Evolutionary conservation across 2,888 invertebrate species (phyloP).

Genomic region (Strigamia maritima): DNA sequence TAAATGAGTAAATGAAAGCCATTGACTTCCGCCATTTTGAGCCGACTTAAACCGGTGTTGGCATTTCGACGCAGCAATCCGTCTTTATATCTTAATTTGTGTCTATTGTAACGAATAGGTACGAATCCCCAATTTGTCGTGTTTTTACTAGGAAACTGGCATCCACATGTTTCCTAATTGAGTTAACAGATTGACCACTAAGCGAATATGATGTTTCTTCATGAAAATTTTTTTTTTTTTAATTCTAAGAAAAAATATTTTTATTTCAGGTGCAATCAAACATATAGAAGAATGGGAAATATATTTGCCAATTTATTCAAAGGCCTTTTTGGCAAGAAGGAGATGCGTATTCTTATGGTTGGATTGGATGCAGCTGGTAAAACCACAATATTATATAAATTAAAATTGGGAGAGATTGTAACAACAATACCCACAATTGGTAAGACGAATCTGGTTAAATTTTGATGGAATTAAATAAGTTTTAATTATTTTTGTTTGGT

Average conservation of each 20-base stretch:
- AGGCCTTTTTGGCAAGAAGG: constrained; percentile 99
- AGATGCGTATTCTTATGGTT: constrained; percentile 99
- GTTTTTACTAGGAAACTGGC: background rate
- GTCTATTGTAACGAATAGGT: background rate
- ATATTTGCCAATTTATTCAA: constrained; percentile 96
- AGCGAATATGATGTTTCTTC: no score
- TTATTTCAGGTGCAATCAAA: background rate
- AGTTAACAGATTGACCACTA: background rate
- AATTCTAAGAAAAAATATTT: no score
- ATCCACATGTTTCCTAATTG: background rate
- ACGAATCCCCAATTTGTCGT: background rate
- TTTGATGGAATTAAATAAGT: background rate
- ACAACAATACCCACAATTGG: constrained; percentile 99
- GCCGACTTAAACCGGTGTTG: background rate
- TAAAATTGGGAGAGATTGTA: constrained; percentile 99
- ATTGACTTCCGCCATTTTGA: constrained; percentile 34
- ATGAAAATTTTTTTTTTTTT: background rate
- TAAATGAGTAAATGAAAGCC: background rate
- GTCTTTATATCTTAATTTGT: background rate
- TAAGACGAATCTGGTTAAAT: constrained; percentile 56
- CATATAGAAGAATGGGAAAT: constrained; percentile 76
- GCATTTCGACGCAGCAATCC: constrained; percentile 1
- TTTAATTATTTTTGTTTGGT: background rate
- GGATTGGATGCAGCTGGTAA: constrained; percentile 99
- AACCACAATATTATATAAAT: constrained; percentile 99